A percentile compares a stretch with the other conserved stretches of the same genome.
Conservation (phyloP, 2,797 vertebrate genomes). For the Luscinia luscinia region DNA sequence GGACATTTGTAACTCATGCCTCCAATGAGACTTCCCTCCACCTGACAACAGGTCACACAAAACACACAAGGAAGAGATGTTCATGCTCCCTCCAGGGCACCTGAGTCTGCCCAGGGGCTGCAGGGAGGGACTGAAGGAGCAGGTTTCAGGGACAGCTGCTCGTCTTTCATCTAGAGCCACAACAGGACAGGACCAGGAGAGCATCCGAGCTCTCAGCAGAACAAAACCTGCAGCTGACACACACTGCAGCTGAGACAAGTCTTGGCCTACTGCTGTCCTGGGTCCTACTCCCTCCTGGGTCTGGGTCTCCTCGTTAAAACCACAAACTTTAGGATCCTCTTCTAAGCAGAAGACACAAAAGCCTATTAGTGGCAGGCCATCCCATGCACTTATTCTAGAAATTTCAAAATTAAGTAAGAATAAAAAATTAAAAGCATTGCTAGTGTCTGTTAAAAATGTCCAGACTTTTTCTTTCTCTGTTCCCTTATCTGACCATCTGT, state of each 20-base stretch:
- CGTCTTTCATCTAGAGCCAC: neutral
- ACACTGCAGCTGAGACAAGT: neutral
- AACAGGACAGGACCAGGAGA: neutral
- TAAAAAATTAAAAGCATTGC: constrained; percentile 9
- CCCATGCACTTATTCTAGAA: neutral
- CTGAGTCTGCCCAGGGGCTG: neutral
- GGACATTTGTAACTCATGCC: neutral
- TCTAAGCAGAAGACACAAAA: neutral
- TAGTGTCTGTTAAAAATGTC: constrained; percentile 24
- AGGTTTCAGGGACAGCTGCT: neutral
- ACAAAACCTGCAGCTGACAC: neutral
- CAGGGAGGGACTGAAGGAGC: neutral
- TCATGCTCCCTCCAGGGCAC: neutral
- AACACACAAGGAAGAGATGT: accelerated
- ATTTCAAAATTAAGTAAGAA: neutral
- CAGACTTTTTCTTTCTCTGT: constrained; percentile 41
- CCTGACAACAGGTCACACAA: neutral
- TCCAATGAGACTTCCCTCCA: neutral
- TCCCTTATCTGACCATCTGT: constrained; percentile 55
- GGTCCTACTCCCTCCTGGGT: neutral
- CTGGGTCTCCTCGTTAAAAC: neutral
- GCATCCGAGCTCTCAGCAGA: neutral
- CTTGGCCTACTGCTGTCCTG: neutral
- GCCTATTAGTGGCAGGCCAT: neutral
- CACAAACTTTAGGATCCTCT: neutral